Evolutionary conservation across 1,140 invertebrate species (phyloP), one percentile per base, ranked within the genome.

Genomic region (Conus betulinus): DNA sequence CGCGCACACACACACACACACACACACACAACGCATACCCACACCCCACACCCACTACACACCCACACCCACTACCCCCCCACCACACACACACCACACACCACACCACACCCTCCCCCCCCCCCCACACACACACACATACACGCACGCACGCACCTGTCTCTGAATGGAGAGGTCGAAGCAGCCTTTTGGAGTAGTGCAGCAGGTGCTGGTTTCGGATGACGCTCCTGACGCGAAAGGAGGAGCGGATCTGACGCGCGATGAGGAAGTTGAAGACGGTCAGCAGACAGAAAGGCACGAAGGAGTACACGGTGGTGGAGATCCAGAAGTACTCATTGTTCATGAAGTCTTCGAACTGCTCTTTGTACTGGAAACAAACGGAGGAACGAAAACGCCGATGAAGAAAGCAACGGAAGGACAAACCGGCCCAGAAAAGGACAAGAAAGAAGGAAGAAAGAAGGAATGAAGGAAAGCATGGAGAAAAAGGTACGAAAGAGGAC

Each of bases 201-300:
- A 84, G 57, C 10, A 83, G 85, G 57, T 84, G 71, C 74, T 90
- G 23, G 78, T 83, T n/a, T 71, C 85, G 60, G 81, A 88, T 81
- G 20, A 88, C 81, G 17, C 76, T 87, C 27, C 91, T 90, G 67
- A 90, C 88, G n/a, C 84, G 89, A 20, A 88, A 84, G 3, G 92
- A 91, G 51, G 82, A 88, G n/a, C 89, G 84, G 71, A 92, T 91
- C 51, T 89, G 90, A 15, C 85, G 52, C 11, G 92, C 90, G 27
- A 93, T 94, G 53, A 94, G 88, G 27, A 90, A 82, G 81, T 94
- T 94, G 60, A 91, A 92, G 15, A 93, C 57, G 7, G 89, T 74
- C 11, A 94, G 90, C 2, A 92, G 17, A 7, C 90, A 74, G 79
- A 91, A 92, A 0, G 93, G 93, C 27, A 92, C 57, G 71, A 94